These are phyloP conservation scores for Ptiloglossa arizonensis DNA, from an alignment of 1,140 invertebrate species.

Conservation along the genomic window DNA sequence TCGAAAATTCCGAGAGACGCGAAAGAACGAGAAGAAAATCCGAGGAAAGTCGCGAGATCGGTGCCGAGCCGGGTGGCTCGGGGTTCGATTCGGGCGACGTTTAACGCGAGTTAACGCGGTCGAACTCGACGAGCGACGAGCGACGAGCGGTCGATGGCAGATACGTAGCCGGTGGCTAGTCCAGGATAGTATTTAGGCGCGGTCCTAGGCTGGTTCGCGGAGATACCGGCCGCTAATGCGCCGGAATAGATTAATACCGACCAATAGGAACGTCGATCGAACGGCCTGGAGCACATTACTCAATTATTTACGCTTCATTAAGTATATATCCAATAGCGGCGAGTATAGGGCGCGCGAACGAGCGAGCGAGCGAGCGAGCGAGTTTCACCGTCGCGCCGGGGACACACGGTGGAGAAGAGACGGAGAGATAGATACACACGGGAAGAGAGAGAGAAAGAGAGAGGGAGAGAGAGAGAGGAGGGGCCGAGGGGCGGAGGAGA, in stretches of 20 bases:
- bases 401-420: constrained; percentile 42
- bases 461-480: constrained; percentile 37
- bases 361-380: constrained; percentile 45
- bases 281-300: constrained; percentile 82
- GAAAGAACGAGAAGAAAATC: too few relatives aligned
- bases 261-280: constrained; percentile 81
- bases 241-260: constrained; percentile 82
- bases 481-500: constrained; percentile 38
- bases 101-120: constrained; percentile 31
- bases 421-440: neutral
- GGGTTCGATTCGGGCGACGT: constrained; percentile 37
- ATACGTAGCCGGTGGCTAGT: constrained; percentile 46
- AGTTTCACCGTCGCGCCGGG: constrained; percentile 59
- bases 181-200: constrained; percentile 49
- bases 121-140: neutral
- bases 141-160: constrained; percentile 37
- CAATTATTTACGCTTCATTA: constrained; percentile 83
- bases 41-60: neutral
- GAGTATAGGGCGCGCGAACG: constrained; percentile 74
- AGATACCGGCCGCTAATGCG: constrained; percentile 80
- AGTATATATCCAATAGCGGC: constrained; percentile 82
- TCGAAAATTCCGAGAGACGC: neutral
- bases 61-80: neutral
- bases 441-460: neutral
- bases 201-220: constrained; percentile 67